Base-by-base conservation (phyloP, 2,113 vertebrate species). In the Acanthisitta chloris region DNA sequence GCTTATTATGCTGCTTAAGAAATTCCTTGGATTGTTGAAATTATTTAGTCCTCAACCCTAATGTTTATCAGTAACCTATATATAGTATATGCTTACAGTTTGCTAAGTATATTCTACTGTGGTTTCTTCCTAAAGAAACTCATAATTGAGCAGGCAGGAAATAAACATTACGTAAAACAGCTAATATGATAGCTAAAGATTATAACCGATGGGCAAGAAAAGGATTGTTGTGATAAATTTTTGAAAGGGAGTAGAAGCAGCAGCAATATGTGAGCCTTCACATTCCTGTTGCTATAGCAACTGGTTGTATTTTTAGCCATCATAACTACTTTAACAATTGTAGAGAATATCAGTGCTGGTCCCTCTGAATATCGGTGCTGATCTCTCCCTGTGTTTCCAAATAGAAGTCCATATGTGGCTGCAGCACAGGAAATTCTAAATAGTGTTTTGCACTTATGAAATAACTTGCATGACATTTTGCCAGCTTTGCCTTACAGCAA, bases 241-340 rank as follows among this genome's bases (percentile, higher is more conserved):
- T 91, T 92, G 64, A 86, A 92, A 89, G 14, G 20, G 29, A 93
- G 26, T 58, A 80, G 55, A 93, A 94, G 84, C 6, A 55, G 82
- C 34, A 94, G 52, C 72, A 86, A 33, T 88, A 85, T n/a, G 9
- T 54, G 43, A 92, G 86, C 34, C 64, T 91, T 81, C 77, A 66
- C 72, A 85, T 79, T 81, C 46, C 52, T 59, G 94, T 97, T 96
- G 79, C 95, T 81, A 96, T 97, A 85, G 92, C 87, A 97, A 97
- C 96, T 36, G 28, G 55, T 90, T 69, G 26, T 94, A 97, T 96
- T 97, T 96, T 94, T 97, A 96, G 92, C 89, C 81, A 64, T 83
- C 78, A 59, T 65, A 90, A 83, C 46, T 93, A 86, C 59, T 86
- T 84, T 24, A 65, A 83, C 61, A 74, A 82, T 66, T 54, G 49